These are phyloP conservation scores for Bovichtus diacanthus DNA, from an alignment of 2,797 vertebrate genomes.

Conservation along the genomic window DNA sequence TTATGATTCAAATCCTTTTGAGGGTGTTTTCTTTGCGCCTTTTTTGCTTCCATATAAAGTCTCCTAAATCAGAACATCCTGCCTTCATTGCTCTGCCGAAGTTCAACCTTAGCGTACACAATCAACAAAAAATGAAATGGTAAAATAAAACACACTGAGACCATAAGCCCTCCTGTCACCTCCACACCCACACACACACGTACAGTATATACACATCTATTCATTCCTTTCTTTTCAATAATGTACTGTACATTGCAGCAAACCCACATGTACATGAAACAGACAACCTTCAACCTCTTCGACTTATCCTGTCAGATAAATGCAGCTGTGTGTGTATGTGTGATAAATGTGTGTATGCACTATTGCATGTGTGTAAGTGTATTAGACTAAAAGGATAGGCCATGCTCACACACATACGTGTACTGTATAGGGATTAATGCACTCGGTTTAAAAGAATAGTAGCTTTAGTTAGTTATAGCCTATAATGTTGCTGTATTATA, in stretches of 20 bases:
- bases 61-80: not conserved
- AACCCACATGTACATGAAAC: not conserved
- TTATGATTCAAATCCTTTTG: not conserved
- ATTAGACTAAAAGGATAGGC: not conserved
- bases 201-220: not conserved
- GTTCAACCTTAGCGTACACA: not conserved
- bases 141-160: not conserved
- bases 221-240: conserved; percentile 6
- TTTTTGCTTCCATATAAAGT: not conserved
- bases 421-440: too few species aligned
- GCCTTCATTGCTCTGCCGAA: not conserved
- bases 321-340: not conserved
- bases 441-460: not conserved
- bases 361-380: not conserved
- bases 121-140: not conserved
- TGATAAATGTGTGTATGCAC: not conserved
- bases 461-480: not conserved
- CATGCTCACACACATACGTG: not conserved
- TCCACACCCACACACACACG: not conserved
- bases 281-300: not conserved
- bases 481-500: not conserved
- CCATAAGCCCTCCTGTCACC: not conserved
- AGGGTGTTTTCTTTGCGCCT: not conserved
- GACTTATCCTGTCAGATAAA: too few species aligned
- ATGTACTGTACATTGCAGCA: not conserved